Base-by-base conservation (phyloP, 2,113 vertebrate species). In the Monopterus albus region DNA sequence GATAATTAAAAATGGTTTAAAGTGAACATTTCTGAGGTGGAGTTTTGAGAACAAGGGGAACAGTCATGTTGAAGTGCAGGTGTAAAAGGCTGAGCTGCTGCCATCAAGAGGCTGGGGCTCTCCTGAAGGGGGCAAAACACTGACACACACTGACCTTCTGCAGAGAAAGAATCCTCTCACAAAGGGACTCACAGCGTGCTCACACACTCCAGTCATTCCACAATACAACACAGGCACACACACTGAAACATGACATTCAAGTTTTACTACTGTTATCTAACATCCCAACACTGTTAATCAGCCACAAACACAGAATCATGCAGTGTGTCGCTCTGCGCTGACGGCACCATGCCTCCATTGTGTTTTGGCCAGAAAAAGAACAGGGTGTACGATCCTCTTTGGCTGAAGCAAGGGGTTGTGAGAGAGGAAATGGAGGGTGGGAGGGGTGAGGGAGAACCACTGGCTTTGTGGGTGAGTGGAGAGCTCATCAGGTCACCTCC, bases 281-380 rank as follows among this genome's bases (percentile, higher is more conserved):
- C 82, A 86, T 46, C 50, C 60, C 25, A 38, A 77, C 81, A 53
- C 26, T 78, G 72, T 29, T 65, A 57, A 53, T 36, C 42, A 51
- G 62, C 49, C 82, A 71, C 82, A 59, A 63, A 73, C 67, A 80
- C 84, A 84, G 65, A 75, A 70, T 29, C 51, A 40, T 33, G 31
- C 80, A 82, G 76, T 74, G 81, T 45, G 84, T 52, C 6, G 72
- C 36, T 51, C 82, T 59, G 83, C 14, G 8, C 75, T 31, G 17
- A 56, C 47, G 33, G 73, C 78, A 90, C 87, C 89, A 80, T 79
- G 90, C 69, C 66, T 81, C 75, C 81, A 89, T 92, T 93, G 92
- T 92, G 75, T 17, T 9, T 36, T 0, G 29, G 79, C 50, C 72
- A 59, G 84, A 89, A 79, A 78, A 60, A 81, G 83, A 82, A 81